Evolutionary conservation across 2,797 vertebrate genomes (phyloP).

Genomic region (Perodicticus potto): DNA sequence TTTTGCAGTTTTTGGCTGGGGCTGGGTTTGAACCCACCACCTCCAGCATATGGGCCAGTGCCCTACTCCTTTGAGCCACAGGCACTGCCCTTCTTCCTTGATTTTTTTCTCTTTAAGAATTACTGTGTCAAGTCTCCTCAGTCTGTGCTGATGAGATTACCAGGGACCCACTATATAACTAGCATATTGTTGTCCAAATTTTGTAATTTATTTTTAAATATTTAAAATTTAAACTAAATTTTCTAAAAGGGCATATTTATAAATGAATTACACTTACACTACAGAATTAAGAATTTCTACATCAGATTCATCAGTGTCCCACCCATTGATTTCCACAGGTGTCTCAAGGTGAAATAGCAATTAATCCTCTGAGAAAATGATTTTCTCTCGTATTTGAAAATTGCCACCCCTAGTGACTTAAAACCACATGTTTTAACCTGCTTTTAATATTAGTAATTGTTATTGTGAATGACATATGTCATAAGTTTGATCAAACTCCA

Average conservation of each 20-base stretch:
- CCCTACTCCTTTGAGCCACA: too few relatives aligned
- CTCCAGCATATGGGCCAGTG: too few relatives aligned
- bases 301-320: neutral
- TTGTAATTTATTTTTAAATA: constrained; percentile 9
- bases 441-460: neutral
- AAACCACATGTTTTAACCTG: neutral
- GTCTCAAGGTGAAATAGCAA: neutral
- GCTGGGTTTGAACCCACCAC: too few relatives aligned
- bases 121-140: neutral
- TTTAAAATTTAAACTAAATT: constrained; percentile 34
- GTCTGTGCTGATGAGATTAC: neutral
- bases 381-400: constrained; percentile 26
- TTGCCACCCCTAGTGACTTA: neutral
- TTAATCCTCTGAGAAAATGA: neutral
- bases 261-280: constrained; percentile 16
- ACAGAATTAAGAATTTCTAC: constrained; percentile 14
- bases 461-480: neutral
- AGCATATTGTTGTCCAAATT: neutral
- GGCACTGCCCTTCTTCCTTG: too few relatives aligned
- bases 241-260: constrained; percentile 5
- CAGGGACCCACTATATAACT: neutral
- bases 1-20: too few relatives aligned
- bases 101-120: constrained; percentile 9
- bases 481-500: neutral
- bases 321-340: neutral